A percentile compares a stretch with the other conserved stretches of the same genome.
phyloP scores from a whole-genome alignment of 2,888 invertebrate genomes.

The Cetonia aurata region DNA sequence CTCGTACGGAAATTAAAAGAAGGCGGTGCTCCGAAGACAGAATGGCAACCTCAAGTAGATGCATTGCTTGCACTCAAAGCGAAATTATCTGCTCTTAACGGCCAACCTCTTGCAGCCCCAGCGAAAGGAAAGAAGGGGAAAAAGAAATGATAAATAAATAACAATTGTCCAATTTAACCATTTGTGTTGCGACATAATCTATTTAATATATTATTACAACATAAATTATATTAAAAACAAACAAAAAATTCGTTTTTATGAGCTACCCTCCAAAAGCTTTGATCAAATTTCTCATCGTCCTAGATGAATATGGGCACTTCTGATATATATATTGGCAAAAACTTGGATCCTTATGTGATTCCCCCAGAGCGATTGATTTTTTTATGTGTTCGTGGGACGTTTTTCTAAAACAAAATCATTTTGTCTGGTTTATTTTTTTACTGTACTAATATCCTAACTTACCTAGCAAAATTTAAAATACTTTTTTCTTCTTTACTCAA shows the following conservation, averaged over 20 bases:
- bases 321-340: constrained; percentile 61
- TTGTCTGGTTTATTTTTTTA: background rate
- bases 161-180: background rate
- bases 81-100: constrained; percentile 69
- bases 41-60: constrained; percentile 83
- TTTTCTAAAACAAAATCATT: background rate
- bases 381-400: background rate
- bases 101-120: constrained; percentile 53
- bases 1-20: constrained; percentile 83
- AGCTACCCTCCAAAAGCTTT: constrained; percentile 18
- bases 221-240: background rate
- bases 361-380: constrained; percentile 58
- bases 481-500: constrained; percentile 58
- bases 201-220: background rate
- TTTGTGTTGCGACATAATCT: background rate
- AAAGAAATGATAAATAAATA: constrained; percentile 48
- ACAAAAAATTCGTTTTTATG: background rate
- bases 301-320: constrained; percentile 61
- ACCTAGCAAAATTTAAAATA: constrained; percentile 61
- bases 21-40: constrained; percentile 79
- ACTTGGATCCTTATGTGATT: constrained; percentile 51
- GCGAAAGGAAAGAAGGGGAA: constrained; percentile 61
- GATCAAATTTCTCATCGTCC: constrained; percentile 59
- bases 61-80: constrained; percentile 81
- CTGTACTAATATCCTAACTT: constrained; percentile 47